Base-by-base conservation (phyloP, 2,113 vertebrate species). In the Pseudorectes ferrugineus region DNA sequence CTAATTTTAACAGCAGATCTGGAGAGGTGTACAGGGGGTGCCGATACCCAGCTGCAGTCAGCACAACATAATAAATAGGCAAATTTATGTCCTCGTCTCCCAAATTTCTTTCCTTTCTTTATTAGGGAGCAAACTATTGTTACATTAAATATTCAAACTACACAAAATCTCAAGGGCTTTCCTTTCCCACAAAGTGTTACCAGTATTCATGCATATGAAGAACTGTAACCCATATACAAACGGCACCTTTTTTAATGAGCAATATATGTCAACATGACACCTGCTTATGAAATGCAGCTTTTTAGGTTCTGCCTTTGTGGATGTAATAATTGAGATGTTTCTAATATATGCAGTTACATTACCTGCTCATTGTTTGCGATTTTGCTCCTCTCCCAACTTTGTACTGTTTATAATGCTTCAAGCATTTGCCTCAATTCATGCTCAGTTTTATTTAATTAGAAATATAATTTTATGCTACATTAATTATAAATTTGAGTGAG, bases 241-340 rank as follows among this genome's bases (percentile, higher is more conserved):
- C 59, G 88, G 92, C 93, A 97, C 94, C 92, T 94, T 97, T 95
- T 94, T 96, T 96, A 97, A 95, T 97, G 96, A 97, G 96, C 92
- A 97, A 93, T 97, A 97, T 95, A 96, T 96, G 95, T 97, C 96
- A 97, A 95, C 85, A 81, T 96, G 96, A 96, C 97, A 97, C 92
- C 93, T 96, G 95, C 94, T 96, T 97, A 96, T 96, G 96, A 95
- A 95, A 97, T 95, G 85, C 95, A 76, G 92, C 95, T 92, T 95
- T 94, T 82, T 92, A 97, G 95, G 93, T 95, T 95, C 91, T 95
- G 93, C 95, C 79, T 97, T 97, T 97, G 96, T 96, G 94, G 96
- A 96, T 92, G 88, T 94, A 97, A 94, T 96, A 97, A 97, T 97
- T 97, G 96, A 97, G 93, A 97, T 95, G 90, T 96, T 97, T 96